Base-by-base conservation (phyloP, 2,888 invertebrate genomes). In the Folsomia candida region DNA sequence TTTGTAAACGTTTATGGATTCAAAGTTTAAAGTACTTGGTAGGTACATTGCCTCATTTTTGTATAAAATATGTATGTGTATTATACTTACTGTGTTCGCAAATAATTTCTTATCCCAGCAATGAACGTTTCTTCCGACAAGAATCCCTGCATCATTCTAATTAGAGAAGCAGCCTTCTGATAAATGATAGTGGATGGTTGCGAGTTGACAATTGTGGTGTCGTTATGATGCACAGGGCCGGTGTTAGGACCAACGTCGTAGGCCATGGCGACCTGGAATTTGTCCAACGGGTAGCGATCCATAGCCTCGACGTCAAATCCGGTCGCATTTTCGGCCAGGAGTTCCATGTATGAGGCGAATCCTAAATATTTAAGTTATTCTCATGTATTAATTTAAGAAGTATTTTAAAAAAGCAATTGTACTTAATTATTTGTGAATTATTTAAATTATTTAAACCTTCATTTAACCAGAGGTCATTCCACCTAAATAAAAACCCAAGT, bases 81-180 rank as follows among this genome's bases (percentile, higher is more conserved):
- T n/a, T 11, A 47, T 47, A 18, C 71, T 65, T 73, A 78, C 78
- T 72, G 60, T 29, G 67, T 62, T 27, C 76, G 66, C n/a, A 80
- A 51, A 60, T 78, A 80, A 24, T 28, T 66, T 9, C 68, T 68
- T 3, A 80, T 61, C n/a, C 85, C 86, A 3, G 80, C 80, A 67
- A 82, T 80, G 76, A 87, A 84, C 0, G 81, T 81, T 0, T 79
- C 79, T 68, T 84, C 83, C 1, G 86, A 85, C 2, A 86, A 81
- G 75, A 85, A 84, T 69, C 82, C 81, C 28, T 83, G 80, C 82
- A 87, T 84, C 86, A 86, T 86, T 59, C 85, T 80, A 58, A 86
- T 85, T 1, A 86, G 81, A 1, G 85, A 82, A 1, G 85, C 84
- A 2, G 85, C 86, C 78, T 73, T 73, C 37, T 74, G 62, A 29